Evolutionary conservation across 2,888 invertebrate species (phyloP).

Genomic region (Caenorhabditis sp.): DNA sequence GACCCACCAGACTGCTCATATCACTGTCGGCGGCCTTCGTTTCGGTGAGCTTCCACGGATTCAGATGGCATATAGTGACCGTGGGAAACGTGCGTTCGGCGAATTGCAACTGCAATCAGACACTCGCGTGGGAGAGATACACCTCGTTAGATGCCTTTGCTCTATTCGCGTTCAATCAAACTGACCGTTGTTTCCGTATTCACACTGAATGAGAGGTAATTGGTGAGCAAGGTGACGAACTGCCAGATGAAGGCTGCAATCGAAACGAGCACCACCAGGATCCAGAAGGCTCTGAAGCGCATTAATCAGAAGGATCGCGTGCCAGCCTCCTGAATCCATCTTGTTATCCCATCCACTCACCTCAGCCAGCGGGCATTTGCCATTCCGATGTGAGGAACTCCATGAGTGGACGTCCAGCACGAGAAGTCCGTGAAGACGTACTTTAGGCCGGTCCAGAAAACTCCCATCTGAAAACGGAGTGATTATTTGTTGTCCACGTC

Average conservation of each 20-base stretch:
- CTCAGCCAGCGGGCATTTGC: slow-evolving; percentile 68
- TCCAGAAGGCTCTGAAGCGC: slow-evolving; percentile 69
- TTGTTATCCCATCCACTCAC: slow-evolving; percentile 10
- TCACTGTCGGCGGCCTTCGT: slow-evolving; percentile 38
- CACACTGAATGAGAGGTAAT: slow-evolving; percentile 69
- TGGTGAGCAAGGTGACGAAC: slow-evolving; percentile 65
- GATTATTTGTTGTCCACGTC: too few relatives aligned
- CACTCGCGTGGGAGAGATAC: not conserved
- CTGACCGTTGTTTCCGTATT: slow-evolving; percentile 74
- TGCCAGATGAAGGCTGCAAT: slow-evolving; percentile 71
- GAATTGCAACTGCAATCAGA: slow-evolving; percentile 70
- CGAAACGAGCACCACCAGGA: slow-evolving; percentile 65
- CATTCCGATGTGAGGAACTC: slow-evolving; percentile 76
- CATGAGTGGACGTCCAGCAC: slow-evolving; percentile 76
- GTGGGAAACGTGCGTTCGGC: slow-evolving; percentile 74
- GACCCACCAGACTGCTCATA: slow-evolving; percentile 60
- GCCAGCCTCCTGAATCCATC: not conserved
- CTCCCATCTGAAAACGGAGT: slow-evolving; percentile 59
- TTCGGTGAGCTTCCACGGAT: slow-evolving; percentile 73
- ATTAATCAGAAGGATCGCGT: not conserved
- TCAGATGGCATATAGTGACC: slow-evolving; percentile 77
- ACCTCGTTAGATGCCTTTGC: too few relatives aligned
- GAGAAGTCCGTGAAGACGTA: slow-evolving; percentile 73
- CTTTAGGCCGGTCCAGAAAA: slow-evolving; percentile 63
- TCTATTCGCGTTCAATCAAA: too few relatives aligned